A percentile compares a stretch with the other conserved stretches of the same genome.
These are phyloP conservation scores for Amphimedon queenslandica DNA, from an alignment of 37 sponge, comb jelly and placozoan species.

Conservation along the genomic window DNA sequence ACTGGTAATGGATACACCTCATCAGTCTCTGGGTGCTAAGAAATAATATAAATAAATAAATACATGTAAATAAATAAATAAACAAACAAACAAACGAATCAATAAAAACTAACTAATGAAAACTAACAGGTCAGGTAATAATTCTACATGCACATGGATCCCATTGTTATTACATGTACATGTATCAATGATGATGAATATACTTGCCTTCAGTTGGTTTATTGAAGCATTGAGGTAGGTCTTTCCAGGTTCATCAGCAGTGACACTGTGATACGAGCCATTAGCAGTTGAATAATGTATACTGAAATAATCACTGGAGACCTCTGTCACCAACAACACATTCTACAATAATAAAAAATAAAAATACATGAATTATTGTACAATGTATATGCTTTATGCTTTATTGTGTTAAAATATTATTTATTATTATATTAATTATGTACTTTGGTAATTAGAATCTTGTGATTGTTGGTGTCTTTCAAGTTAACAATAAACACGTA, in stretches of 20 bases:
- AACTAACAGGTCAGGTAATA: too few species aligned
- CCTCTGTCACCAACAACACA: slow-evolving; percentile 20
- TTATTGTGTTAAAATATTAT: not conserved
- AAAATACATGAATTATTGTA: not conserved
- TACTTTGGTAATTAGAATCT: slow-evolving; percentile 52
- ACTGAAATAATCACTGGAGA: slow-evolving; percentile 16
- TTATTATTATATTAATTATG: slow-evolving; percentile 2
- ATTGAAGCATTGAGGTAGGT: slow-evolving; percentile 37
- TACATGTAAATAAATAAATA: not conserved
- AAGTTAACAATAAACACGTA: slow-evolving; percentile 77
- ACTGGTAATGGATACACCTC: slow-evolving; percentile 15
- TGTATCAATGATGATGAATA: too few species aligned
- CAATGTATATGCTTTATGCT: too few species aligned
- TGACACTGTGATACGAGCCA: slow-evolving; percentile 64
- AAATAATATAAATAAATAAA: too few species aligned
- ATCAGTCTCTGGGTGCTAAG: slow-evolving; percentile 37
- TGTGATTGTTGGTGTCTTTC: slow-evolving; percentile 63
- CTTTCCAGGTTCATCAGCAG: slow-evolving; percentile 36
- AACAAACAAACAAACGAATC: not conserved
- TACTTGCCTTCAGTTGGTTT: slow-evolving; percentile 37
- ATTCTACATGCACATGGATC: too few species aligned
- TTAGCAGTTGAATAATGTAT: slow-evolving; percentile 39
- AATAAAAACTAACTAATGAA: too few species aligned
- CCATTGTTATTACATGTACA: too few species aligned
- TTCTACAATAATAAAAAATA: slow-evolving; percentile 24